Evolutionary conservation across 1,140 invertebrate genomes (phyloP), one percentile per base, ranked within the genome.

Genomic region (Oedothorax gibbosus): DNA sequence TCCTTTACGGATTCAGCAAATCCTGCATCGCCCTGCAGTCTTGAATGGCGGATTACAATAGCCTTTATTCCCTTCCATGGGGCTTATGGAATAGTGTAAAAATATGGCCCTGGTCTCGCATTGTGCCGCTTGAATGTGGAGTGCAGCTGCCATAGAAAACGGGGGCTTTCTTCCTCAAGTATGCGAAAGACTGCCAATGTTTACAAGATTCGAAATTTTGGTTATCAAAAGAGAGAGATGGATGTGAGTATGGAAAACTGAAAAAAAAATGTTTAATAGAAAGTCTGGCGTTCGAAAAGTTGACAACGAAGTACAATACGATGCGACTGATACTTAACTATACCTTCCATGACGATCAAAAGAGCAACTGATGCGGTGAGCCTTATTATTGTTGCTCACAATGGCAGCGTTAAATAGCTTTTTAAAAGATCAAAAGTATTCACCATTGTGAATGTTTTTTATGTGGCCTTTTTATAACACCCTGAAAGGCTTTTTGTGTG

Each of bases 171-270:
- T 62, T 20, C 65, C 10, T 11, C 7, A 2, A 68, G 15, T 68
- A 18, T 68, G 77, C 56, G 77, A 79, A 56, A 79, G 60, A 79
- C 64, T 65, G 68, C 60, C 68, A 68, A 79, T 79, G 77, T 79
- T 79, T 79, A 79, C 77, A 79, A 79, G 77, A 66, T 79, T 68
- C 15, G 75, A 54, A 51, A 21, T 79, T 68, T 68, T 53, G n/a
- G 14, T 79, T 68, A 64, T 54, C 77, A 68, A 56, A 57, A 20
- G 15, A 72, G 7, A 72, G 18, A 64, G n/a, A 68, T 66, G 49
- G 68, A 68, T 56, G 50, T 69, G 15, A 57, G 15, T 20, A 79
- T 66, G 21, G 20, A 77, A 18, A 51, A 15, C n/a, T 50, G 65
- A 65, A 50, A 15, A 11, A n/a, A 68, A 79, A 56, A 79, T 54